These are phyloP conservation scores for Bombus cullumanus DNA, from an alignment of 1,140 invertebrate genomes.

Conservation along the genomic window DNA sequence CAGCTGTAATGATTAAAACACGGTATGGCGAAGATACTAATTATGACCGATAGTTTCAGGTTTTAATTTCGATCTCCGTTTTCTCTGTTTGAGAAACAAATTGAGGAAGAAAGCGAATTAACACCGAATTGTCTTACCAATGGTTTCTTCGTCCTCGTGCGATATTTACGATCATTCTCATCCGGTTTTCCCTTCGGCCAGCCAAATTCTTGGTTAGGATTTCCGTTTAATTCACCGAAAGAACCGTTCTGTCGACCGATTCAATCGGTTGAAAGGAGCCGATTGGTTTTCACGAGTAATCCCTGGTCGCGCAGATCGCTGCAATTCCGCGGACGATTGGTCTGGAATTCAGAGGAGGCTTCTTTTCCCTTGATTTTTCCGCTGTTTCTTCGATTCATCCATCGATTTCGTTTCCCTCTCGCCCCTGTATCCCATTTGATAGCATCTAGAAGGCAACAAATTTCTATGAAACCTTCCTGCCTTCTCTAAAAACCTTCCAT, in stretches of 20 bases:
- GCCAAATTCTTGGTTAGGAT: constrained; percentile 1
- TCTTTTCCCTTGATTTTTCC: constrained; percentile 26
- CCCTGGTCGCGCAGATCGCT: constrained; percentile 34
- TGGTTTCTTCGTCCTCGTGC: not conserved
- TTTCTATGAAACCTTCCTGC: not conserved
- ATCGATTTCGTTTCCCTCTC: not conserved
- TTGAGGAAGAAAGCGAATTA: not conserved
- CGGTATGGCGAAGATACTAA: not conserved
- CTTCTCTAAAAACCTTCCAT: too few relatives aligned
- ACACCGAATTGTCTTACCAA: not conserved
- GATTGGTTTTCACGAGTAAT: constrained; percentile 38
- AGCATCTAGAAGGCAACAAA: not conserved
- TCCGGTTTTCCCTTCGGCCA: not conserved
- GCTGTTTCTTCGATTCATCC: not conserved
- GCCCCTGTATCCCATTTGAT: not conserved
- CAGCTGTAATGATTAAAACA: too few relatives aligned
- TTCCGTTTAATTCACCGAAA: not conserved
- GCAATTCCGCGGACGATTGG: constrained; percentile 41
- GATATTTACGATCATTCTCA: not conserved
- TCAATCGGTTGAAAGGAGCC: constrained; percentile 21
- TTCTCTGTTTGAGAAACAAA: not conserved
- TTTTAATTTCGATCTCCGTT: not conserved
- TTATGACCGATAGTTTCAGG: not conserved
- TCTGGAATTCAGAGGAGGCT: not conserved
- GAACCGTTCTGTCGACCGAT: not conserved